Base-by-base conservation (phyloP, 2,888 invertebrate species). In the Sthenelais limicola region DNA sequence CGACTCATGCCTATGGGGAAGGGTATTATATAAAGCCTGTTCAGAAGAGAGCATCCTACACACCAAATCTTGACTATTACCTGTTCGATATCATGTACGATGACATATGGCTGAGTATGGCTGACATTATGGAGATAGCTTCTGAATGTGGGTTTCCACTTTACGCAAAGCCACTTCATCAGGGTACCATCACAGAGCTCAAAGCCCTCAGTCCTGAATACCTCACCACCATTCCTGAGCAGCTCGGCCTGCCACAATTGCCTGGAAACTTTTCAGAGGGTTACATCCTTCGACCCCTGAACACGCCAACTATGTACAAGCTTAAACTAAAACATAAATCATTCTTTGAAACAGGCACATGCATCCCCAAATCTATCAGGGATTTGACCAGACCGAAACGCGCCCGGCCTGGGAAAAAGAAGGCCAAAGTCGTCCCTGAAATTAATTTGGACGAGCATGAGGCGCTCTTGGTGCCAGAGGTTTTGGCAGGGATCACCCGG, bases 151-250 rank as follows among this genome's bases (percentile, higher is more conserved):
- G 56, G n/a, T 56, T 56, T 33, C 18, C 56, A 3, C 33, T 33
- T 21, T 7, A n/a, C 2, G 28, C 56, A 18, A 56, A 33, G 32
- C 30, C 32, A 4, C 56, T 56, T 2, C 56, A 56, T 33, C 30
- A 33, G 56, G 56, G 56, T 21, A 56, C 56, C 2, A n/a, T 56
- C 56, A 7, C 32, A n/a, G 56, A 56, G 32, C 30, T 56, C 28
- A 28, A 21, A 33, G 18, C 30, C 9, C 56, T 56, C 9, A 18
- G 3, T 12, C 30, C 56, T n/a, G 56, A 56, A 28, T 56, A 7
- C n/a, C 18, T 21, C 56, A 56, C 56, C 56, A 56, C 30, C 30
- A 56, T 56, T 32, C 56, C 56, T 9, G 30, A 15, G 18, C 32
- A 33, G 7, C 32, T 24, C 18, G 56, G 56, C 4, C 56, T 56